Evolutionary conservation across 2,113 vertebrate genomes (phyloP).

Genomic region (Athene noctua): DNA sequence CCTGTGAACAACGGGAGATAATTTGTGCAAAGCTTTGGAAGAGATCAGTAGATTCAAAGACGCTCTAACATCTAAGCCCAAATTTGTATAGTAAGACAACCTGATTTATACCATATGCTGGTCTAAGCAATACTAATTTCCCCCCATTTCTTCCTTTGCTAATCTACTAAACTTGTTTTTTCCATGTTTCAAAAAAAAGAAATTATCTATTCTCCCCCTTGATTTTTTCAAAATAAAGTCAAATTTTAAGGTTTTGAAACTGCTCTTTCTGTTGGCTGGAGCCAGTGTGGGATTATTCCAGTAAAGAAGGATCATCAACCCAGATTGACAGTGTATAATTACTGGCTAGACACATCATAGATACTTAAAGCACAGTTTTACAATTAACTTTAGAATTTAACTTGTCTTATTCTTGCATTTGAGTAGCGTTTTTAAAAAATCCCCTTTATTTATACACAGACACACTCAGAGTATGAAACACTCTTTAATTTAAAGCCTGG

Average conservation of each 20-base stretch:
- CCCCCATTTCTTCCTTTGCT: background rate
- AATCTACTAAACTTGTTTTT: background rate
- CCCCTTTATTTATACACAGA: background rate
- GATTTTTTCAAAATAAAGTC: background rate
- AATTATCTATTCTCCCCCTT: background rate
- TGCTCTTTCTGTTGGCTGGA: background rate
- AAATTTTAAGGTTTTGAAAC: background rate
- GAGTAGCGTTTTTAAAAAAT: background rate
- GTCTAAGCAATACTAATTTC: background rate
- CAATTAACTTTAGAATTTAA: background rate
- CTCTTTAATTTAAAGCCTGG: background rate
- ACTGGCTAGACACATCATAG: background rate
- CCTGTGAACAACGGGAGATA: background rate
- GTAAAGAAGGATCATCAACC: background rate
- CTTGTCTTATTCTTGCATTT: background rate
- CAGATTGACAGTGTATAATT: background rate
- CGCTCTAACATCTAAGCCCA: background rate
- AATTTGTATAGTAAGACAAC: background rate
- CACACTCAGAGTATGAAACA: background rate
- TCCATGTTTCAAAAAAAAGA: background rate
- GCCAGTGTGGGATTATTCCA: background rate
- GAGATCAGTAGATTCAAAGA: background rate
- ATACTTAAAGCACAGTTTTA: background rate
- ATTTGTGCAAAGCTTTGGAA: background rate
- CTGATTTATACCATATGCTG: background rate